Base-by-base conservation (phyloP, 2,797 vertebrate genomes). In the Pagetopsis macropterus region DNA sequence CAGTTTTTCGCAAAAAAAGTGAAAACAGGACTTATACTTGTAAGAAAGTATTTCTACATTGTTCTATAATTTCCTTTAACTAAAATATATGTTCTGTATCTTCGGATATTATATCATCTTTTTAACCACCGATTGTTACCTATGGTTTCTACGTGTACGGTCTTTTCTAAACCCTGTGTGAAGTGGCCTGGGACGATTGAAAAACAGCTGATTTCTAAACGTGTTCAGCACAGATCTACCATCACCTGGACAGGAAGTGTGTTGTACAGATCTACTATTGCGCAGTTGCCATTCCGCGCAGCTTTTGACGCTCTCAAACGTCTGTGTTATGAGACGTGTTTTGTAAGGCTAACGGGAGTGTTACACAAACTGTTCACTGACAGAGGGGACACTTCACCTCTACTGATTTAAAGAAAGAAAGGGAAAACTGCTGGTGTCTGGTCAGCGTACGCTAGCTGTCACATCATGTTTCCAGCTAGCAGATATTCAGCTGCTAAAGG, bases 381-480 rank as follows among this genome's bases (percentile, higher is more conserved):
- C 41, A 21, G 12, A 10, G 4, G 23, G 19, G 27, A 31, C 51
- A 16, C 40, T 46, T 31, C 8, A 12, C 44, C 6, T 56, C 14
- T 16, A 33, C 43, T 40, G 12, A 11, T 49, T 23, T 15, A 2
- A 15, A 45, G 13, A 50, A 54, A 4, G 15, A 0, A 54, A 62
- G 2, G 0, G 1, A 49, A 49, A 1, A 0, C 6, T 15, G 5
- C 43, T 58, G 71, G 63, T 0, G 60, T 33, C 68, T 65, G 19
- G 66, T 60, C 73, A 63, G 33, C 9, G 43, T 33, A 50, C 68
- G 23, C 58, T 41, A 59, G 82, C 84, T 65, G 74, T 77, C 65
- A 45, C 64, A 84, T 3, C 15, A 95, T 95, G 95, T 92, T 95
- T 81, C 93, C 93, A 73, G 93, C 90, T 31, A 75, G 89, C 87